A percentile compares a stretch with the other conserved stretches of the same genome.
phyloP scores from a whole-genome alignment of 2,888 invertebrate genomes.

The Clostera curtula region DNA sequence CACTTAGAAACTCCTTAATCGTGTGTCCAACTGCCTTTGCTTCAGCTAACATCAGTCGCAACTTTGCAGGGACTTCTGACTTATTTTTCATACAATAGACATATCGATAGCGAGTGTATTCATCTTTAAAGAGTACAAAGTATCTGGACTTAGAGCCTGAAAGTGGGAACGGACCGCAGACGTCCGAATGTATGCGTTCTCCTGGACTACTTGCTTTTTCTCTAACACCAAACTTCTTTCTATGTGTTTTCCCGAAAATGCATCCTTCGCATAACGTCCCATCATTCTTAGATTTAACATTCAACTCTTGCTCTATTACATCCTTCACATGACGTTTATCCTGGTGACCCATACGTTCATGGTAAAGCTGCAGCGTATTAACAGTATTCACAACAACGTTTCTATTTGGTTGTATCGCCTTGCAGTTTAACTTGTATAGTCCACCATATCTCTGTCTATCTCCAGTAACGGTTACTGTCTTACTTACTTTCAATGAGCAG shows the following conservation, averaged over 20 bases:
- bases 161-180: not conserved
- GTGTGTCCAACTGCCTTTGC: no score
- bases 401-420: not conserved
- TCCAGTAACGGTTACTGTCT: no score
- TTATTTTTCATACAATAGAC: no score
- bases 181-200: not conserved
- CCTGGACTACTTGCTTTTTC: not conserved
- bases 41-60: no score
- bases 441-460: not conserved
- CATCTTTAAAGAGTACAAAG: no score
- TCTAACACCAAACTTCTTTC: not conserved
- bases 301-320: not conserved
- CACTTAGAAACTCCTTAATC: no score
- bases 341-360: not conserved
- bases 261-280: not conserved
- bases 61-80: no score
- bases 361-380: not conserved
- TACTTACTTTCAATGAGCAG: no score
- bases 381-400: not conserved
- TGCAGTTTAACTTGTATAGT: not conserved
- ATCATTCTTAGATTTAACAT: not conserved
- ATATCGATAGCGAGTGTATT: no score
- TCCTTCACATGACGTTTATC: not conserved
- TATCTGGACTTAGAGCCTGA: no score
- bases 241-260: not conserved